A percentile compares a stretch with the other conserved stretches of the same genome.
Conservation (phyloP, 1,140 invertebrate species). For the Diachasmimorpha longicaudata region DNA sequence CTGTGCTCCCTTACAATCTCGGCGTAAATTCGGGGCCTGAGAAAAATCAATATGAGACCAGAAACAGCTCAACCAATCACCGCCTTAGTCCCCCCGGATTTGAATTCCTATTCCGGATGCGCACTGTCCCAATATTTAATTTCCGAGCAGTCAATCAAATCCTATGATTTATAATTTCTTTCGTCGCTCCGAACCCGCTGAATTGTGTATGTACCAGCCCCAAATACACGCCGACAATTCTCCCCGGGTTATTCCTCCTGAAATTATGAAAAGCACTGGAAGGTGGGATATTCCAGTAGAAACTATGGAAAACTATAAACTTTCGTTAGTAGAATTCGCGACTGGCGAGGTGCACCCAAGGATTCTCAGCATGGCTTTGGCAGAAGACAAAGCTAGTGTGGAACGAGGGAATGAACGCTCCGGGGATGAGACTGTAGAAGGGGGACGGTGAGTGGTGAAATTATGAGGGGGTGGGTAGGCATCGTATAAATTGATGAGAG, state of each 20-base stretch:
- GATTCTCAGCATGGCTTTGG: background rate
- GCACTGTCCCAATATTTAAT: no score
- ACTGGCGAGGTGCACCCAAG: background rate
- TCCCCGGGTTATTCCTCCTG: constrained; percentile 15
- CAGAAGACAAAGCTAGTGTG: background rate
- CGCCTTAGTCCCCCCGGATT: no score
- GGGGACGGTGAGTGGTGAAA: background rate
- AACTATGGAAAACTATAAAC: constrained; percentile 28
- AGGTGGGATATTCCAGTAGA: constrained; percentile 5
- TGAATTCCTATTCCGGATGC: no score
- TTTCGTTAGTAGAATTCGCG: constrained; percentile 22
- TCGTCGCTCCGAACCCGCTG: background rate
- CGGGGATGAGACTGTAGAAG: no score
- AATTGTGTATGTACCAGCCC: background rate
- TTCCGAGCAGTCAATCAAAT: no score
- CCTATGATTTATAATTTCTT: no score
- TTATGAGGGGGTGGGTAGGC: background rate
- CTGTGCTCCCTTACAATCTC: no score
- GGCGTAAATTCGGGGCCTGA: no score
- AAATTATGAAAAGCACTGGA: constrained; percentile 22
- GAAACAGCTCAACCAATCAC: no score
- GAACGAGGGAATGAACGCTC: background rate
- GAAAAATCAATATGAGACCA: no score
- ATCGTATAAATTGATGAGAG: background rate
- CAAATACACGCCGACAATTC: background rate